Evolutionary conservation across 1,140 invertebrate genomes (phyloP).

Genomic region (Cotesia vestalis): DNA sequence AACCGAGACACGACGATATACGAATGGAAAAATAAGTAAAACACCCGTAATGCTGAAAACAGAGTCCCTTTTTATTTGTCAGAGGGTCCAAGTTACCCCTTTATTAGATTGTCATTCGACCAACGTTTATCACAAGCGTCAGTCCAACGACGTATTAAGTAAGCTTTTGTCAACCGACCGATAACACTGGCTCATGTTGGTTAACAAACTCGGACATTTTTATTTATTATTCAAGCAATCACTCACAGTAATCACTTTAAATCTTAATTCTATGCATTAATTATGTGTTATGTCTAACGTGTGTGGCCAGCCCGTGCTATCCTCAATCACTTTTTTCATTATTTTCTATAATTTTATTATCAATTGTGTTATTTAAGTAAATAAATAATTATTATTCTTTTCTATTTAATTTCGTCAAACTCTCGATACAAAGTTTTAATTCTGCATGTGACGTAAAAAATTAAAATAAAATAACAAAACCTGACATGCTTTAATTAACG

Average conservation of each 20-base stretch:
- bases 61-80: constrained; percentile 23
- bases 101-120: constrained; percentile 60
- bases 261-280: constrained; percentile 55
- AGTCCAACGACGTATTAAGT: constrained; percentile 58
- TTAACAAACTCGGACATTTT: constrained; percentile 41
- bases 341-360: constrained; percentile 3
- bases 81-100: constrained; percentile 55
- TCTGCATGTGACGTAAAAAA: too few relatives aligned
- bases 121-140: constrained; percentile 56
- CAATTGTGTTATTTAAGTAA: background rate
- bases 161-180: constrained; percentile 34
- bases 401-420: background rate
- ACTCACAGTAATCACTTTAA: constrained; percentile 42
- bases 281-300: constrained; percentile 62
- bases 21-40: background rate
- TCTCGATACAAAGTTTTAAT: too few relatives aligned
- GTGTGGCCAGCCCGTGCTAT: constrained; percentile 65
- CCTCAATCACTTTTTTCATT: constrained; percentile 42
- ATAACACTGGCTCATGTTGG: constrained; percentile 21
- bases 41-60: background rate
- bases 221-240: constrained; percentile 3
- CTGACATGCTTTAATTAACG: too few relatives aligned
- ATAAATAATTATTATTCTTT: background rate
- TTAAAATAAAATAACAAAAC: too few relatives aligned
- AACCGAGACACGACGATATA: too few relatives aligned